A percentile compares a stretch with the other conserved stretches of the same genome.
Conservation (phyloP, 2,113 vertebrate genomes). For the Antennarius striatus region DNA sequence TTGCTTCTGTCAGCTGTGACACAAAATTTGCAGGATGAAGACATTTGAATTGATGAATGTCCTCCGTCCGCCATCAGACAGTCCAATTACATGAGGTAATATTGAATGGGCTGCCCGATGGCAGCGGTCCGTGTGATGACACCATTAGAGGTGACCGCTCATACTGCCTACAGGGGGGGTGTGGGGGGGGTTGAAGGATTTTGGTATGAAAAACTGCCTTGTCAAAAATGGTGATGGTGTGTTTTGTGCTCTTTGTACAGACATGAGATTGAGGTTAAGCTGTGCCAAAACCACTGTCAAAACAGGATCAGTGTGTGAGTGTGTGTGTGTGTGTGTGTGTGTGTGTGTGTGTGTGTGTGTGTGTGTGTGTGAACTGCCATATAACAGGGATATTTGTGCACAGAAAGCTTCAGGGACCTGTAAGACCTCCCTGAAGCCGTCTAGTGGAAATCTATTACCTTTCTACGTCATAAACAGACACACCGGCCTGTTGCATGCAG, state of each 20-base stretch:
- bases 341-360: conserved; percentile 14
- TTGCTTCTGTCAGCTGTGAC: conserved; percentile 39
- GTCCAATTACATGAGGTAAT: conserved; percentile 39
- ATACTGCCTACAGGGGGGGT: conserved; percentile 18
- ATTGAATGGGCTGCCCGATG: conserved; percentile 22
- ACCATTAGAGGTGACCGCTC: conserved; percentile 47
- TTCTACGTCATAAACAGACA: conserved; percentile 45
- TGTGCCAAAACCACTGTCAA: conserved; percentile 64
- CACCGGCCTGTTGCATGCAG: conserved; percentile 17
- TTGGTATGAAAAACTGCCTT: conserved; percentile 45
- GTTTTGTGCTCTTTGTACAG: conserved; percentile 32
- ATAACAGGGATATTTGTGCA: conserved; percentile 52
- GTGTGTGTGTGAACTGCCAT: conserved; percentile 33
- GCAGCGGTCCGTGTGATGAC: conserved; percentile 27
- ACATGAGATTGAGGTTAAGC: conserved; percentile 69
- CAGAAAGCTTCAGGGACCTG: conserved; percentile 46
- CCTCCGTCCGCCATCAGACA: conserved; percentile 40
- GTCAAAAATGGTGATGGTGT: conserved; percentile 39
- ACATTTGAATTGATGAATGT: conserved; percentile 51
- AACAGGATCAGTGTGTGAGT: conserved; percentile 52
- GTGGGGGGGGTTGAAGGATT: too few species aligned
- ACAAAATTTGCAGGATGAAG: conserved; percentile 40
- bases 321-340: not conserved
- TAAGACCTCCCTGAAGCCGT: conserved; percentile 54
- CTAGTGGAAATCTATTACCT: conserved; percentile 63